These are phyloP conservation scores for Zaprionus inermis DNA, from an alignment of 1,140 invertebrate genomes.

Conservation along the genomic window DNA sequence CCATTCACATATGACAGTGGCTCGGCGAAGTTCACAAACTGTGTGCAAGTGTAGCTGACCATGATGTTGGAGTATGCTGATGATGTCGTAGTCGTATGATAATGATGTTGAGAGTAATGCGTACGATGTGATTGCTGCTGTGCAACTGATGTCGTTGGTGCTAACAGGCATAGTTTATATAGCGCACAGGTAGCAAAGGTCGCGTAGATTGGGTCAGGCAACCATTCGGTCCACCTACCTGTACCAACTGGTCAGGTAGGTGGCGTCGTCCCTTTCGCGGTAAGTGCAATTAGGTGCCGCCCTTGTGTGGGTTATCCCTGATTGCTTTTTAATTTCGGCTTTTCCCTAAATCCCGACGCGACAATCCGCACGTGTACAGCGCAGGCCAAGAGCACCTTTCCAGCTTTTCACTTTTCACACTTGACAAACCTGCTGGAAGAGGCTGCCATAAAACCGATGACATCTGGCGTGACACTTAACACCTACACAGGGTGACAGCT, in stretches of 20 bases:
- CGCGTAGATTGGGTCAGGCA: neutral
- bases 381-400: neutral
- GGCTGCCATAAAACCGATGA: neutral
- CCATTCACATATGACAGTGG: neutral
- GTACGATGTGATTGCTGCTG: slow-evolving; percentile 28
- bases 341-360: slow-evolving; percentile 42
- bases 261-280: slow-evolving; percentile 1
- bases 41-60: slow-evolving; percentile 50
- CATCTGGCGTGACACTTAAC: neutral
- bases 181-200: slow-evolving; percentile 10
- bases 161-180: slow-evolving; percentile 29
- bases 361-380: slow-evolving; percentile 11
- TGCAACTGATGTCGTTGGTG: slow-evolving; percentile 44
- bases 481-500: neutral
- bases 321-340: slow-evolving; percentile 58
- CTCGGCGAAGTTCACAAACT: slow-evolving; percentile 38
- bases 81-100: neutral
- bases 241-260: slow-evolving; percentile 11
- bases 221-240: slow-evolving; percentile 13
- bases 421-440: neutral
- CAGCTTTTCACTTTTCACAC: neutral
- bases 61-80: slow-evolving; percentile 31
- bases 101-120: neutral
- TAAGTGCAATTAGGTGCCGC: slow-evolving; percentile 30
- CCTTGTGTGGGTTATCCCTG: slow-evolving; percentile 41